Percentiles rank a stretch among this genome's conserved stretches.
These are phyloP conservation scores for Folsomia manolachei DNA, from an alignment of 2,888 invertebrate genomes.

Conservation along the genomic window DNA sequence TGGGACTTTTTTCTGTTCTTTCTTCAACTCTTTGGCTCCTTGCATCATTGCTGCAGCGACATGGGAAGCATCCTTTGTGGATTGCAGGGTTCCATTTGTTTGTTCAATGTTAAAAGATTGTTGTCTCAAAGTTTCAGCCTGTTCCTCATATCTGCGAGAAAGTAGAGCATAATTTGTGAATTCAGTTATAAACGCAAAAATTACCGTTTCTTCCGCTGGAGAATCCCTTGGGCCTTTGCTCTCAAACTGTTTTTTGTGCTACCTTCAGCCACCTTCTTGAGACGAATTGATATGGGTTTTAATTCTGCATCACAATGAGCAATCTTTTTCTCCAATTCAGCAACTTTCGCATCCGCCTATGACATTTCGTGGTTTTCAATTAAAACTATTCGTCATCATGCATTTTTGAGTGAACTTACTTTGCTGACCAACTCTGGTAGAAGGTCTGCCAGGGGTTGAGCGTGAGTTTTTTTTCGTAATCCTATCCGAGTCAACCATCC, in stretches of 20 bases:
- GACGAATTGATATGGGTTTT: constrained; percentile 93
- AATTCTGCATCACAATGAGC: constrained; percentile 82
- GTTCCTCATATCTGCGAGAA: constrained; percentile 26
- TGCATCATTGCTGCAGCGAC: constrained; percentile 35
- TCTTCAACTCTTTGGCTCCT: constrained; percentile 32
- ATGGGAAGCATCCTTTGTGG: constrained; percentile 42
- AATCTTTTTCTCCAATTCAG: constrained; percentile 91
- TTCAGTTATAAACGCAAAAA: background rate
- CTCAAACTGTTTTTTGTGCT: constrained; percentile 96
- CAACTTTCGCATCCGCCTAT: constrained; percentile 86
- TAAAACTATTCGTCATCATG: constrained; percentile 48
- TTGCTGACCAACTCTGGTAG: background rate
- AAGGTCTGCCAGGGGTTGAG: background rate
- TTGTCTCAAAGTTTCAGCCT: constrained; percentile 28
- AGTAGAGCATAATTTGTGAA: background rate
- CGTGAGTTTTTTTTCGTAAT: background rate
- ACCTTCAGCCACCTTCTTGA: constrained; percentile 97
- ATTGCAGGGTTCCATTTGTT: constrained; percentile 10
- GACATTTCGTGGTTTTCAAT: background rate
- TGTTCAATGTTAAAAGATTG: constrained; percentile 38
- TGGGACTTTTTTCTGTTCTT: constrained; percentile 31
- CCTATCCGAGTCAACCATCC: background rate
- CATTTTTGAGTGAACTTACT: background rate
- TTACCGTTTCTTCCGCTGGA: constrained; percentile 66
- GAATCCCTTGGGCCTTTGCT: constrained; percentile 89